These are phyloP conservation scores for Pachyuromys duprasi DNA, from an alignment of 2,797 vertebrate species.

Conservation along the genomic window DNA sequence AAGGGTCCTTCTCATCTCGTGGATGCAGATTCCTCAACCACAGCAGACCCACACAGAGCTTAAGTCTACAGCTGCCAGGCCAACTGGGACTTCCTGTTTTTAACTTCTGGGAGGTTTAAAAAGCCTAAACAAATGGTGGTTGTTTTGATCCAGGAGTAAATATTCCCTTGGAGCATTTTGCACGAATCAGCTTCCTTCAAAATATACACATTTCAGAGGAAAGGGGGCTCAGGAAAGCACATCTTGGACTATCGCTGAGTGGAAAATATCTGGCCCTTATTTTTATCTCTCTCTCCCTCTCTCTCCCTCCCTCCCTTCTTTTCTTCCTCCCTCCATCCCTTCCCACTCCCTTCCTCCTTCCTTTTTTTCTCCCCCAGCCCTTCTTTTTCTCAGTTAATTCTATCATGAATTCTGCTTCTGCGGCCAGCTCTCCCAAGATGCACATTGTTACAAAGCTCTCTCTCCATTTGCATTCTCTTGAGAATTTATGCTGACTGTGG, in stretches of 20 bases:
- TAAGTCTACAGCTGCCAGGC: not conserved
- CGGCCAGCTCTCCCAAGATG: not conserved
- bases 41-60: not conserved
- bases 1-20: not conserved
- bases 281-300: not conserved
- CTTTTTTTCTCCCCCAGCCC: not conserved
- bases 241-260: constrained; percentile 13
- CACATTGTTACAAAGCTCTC: not conserved
- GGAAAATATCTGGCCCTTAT: constrained; percentile 30
- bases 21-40: not conserved
- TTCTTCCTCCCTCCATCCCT: not conserved
- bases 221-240: constrained; percentile 17
- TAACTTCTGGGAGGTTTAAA: constrained; percentile 56
- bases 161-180: constrained; percentile 62
- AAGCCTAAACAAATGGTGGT: constrained; percentile 63
- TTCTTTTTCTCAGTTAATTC: constrained; percentile 23
- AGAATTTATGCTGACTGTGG: not conserved
- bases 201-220: constrained; percentile 60
- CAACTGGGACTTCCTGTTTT: constrained; percentile 69
- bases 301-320: not conserved
- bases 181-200: constrained; percentile 62
- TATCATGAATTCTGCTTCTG: not conserved
- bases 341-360: not conserved
- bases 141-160: constrained; percentile 60
- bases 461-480: not conserved